Conservation (phyloP, 2,888 invertebrate genomes). For the Aricia artaxerxes region DNA sequence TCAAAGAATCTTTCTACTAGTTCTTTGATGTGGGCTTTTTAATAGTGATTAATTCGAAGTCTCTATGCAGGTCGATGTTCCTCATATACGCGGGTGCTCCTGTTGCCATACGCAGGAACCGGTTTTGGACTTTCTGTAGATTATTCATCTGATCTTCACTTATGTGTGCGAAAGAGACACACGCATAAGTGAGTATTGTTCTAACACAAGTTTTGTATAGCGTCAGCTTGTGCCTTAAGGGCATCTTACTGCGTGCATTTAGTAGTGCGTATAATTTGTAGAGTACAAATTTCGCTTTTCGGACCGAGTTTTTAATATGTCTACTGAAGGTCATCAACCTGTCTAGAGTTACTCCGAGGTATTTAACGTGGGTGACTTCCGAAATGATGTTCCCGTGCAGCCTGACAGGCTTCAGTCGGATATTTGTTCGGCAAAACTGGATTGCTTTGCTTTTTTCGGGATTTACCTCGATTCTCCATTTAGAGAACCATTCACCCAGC, state of each 20-base stretch:
- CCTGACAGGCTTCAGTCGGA: no score
- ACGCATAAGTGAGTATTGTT: not conserved
- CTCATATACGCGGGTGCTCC: slow-evolving; percentile 11
- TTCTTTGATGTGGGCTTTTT: slow-evolving; percentile 11
- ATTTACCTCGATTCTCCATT: slow-evolving; percentile 22
- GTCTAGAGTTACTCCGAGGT: not conserved
- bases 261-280: slow-evolving; percentile 7
- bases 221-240: slow-evolving; percentile 32
- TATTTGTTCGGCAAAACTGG: not conserved
- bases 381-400: not conserved
- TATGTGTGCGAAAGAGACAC: slow-evolving; percentile 8
- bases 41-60: not conserved
- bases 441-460: not conserved
- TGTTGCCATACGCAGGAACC: slow-evolving; percentile 28
- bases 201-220: slow-evolving; percentile 33
- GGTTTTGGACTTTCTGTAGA: slow-evolving; percentile 28
- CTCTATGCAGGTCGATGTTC: slow-evolving; percentile 16
- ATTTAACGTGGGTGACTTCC: not conserved
- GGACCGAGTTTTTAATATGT: not conserved
- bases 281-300: not conserved
- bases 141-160: not conserved
- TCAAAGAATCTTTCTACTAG: not conserved
- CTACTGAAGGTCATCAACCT: not conserved
- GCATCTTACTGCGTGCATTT: slow-evolving; percentile 26
- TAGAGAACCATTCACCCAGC: not conserved